Evolutionary conservation across 2,113 vertebrate genomes (phyloP).

Genomic region (Lasiurus borealis): DNA sequence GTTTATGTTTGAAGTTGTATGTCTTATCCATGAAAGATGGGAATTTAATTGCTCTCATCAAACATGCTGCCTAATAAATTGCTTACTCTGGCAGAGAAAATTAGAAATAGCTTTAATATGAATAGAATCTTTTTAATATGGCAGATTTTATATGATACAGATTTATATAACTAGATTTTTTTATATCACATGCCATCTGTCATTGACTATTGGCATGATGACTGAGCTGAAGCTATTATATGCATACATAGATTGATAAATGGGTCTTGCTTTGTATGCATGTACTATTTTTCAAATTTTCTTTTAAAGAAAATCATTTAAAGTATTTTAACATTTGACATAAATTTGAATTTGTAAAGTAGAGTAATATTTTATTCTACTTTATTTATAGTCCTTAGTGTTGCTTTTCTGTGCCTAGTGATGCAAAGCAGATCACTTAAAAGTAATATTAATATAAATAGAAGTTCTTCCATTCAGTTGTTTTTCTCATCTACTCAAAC

Average conservation of each 20-base stretch:
- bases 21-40: slow-evolving; percentile 60
- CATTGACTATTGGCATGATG: slow-evolving; percentile 30
- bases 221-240: slow-evolving; percentile 57
- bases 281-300: slow-evolving; percentile 35
- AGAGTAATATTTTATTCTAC: slow-evolving; percentile 59
- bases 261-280: slow-evolving; percentile 48
- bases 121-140: slow-evolving; percentile 57
- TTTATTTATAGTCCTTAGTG: slow-evolving; percentile 30
- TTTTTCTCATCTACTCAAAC: background rate
- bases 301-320: slow-evolving; percentile 7
- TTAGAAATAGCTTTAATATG: slow-evolving; percentile 68
- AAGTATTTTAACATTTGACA: slow-evolving; percentile 28
- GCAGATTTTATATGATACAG: slow-evolving; percentile 63
- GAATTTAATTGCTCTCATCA: slow-evolving; percentile 83
- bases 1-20: slow-evolving; percentile 77
- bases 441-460: slow-evolving; percentile 16
- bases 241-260: slow-evolving; percentile 71
- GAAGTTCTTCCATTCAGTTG: background rate
- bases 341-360: slow-evolving; percentile 28
- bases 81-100: slow-evolving; percentile 75
- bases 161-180: slow-evolving; percentile 66
- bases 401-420: slow-evolving; percentile 25
- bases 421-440: slow-evolving; percentile 31
- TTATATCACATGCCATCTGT: slow-evolving; percentile 74
- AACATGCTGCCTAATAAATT: slow-evolving; percentile 74